These are phyloP conservation scores for Himalopsyche tibetana DNA, from an alignment of 2,888 invertebrate genomes.

Conservation along the genomic window DNA sequence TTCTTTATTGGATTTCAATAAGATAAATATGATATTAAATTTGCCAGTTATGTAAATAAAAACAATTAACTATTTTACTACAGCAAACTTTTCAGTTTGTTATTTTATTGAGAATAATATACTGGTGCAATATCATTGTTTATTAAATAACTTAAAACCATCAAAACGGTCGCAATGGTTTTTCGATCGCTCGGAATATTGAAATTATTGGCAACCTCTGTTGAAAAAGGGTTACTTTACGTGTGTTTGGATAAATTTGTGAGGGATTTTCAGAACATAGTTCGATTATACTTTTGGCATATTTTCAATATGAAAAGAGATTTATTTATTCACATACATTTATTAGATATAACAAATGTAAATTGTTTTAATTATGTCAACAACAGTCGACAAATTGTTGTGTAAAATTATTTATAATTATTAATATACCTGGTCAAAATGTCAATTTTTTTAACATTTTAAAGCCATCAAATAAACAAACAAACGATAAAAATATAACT, in stretches of 20 bases:
- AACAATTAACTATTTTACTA: not conserved
- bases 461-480: no score
- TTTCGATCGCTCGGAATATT: conserved; percentile 16
- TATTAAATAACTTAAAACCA: conserved; percentile 37
- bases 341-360: no score
- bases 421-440: no score
- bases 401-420: no score
- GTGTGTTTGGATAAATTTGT: conserved; percentile 14
- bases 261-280: conserved; percentile 8
- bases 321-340: no score
- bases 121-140: not conserved
- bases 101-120: not conserved
- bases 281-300: not conserved
- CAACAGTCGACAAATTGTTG: no score
- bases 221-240: conserved; percentile 28
- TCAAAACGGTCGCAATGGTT: not conserved
- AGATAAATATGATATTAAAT: no score
- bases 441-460: no score
- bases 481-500: no score
- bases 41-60: no score
- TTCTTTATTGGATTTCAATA: no score
- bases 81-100: not conserved
- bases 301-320: not conserved
- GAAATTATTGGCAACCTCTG: conserved; percentile 35
- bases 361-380: no score